A percentile compares a stretch with the other conserved stretches of the same genome.
Conservation (phyloP, 2,888 invertebrate species). For the Ametastegia equiseti region DNA sequence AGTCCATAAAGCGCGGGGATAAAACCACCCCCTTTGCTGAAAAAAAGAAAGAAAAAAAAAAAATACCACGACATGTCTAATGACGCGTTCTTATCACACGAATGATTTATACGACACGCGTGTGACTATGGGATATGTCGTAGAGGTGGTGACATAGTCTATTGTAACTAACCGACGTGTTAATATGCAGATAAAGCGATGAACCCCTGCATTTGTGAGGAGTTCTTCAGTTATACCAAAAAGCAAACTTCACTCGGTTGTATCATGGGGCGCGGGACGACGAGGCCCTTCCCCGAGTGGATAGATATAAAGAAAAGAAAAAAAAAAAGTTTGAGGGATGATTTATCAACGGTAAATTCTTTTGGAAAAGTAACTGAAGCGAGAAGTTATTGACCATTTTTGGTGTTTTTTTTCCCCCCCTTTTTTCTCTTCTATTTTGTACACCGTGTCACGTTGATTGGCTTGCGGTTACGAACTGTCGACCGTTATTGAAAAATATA, state of each 20-base stretch:
- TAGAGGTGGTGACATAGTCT: constrained; percentile 24
- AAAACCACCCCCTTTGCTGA: neutral
- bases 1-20: neutral
- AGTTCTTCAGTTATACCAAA: neutral
- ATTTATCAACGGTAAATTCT: constrained; percentile 32
- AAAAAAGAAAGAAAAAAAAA: neutral
- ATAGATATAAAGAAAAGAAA: neutral
- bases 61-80: constrained; percentile 54
- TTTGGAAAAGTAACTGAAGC: constrained; percentile 16
- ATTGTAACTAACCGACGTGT: constrained; percentile 62
- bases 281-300: neutral
- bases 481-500: neutral
- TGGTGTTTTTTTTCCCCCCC: neutral
- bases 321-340: constrained; percentile 3
- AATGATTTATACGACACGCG: constrained; percentile 67
- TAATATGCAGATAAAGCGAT: constrained; percentile 63
- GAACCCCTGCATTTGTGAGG: constrained; percentile 32
- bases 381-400: constrained; percentile 18
- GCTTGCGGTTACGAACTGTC: constrained; percentile 17
- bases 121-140: constrained; percentile 41
- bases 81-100: constrained; percentile 64
- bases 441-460: neutral
- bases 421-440: neutral
- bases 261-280: too few species aligned
- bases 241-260: constrained; percentile 1